These are phyloP conservation scores for Thunnus thynnus DNA, from an alignment of 2,113 vertebrate genomes.

Conservation along the genomic window DNA sequence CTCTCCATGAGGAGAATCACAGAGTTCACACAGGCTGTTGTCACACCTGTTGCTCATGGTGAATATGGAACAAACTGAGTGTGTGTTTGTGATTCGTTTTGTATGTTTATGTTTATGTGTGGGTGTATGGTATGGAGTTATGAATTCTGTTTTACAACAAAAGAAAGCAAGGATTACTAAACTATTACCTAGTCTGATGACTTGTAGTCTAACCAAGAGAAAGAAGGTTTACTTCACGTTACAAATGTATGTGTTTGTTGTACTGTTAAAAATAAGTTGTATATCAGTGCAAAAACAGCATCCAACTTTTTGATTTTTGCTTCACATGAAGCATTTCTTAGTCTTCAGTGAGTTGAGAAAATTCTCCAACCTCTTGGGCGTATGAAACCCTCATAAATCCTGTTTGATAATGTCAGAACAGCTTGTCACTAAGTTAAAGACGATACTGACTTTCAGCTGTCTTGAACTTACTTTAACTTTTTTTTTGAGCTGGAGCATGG, in stretches of 20 bases:
- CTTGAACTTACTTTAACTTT: not conserved
- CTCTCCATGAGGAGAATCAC: conserved; percentile 58
- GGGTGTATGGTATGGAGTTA: conserved; percentile 26
- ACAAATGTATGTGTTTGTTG: conserved; percentile 39
- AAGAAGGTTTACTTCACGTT: conserved; percentile 15
- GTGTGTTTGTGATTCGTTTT: conserved; percentile 15
- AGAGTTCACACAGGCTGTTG: conserved; percentile 72
- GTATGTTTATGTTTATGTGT: conserved; percentile 43
- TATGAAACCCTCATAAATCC: conserved; percentile 15
- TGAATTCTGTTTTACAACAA: conserved; percentile 47
- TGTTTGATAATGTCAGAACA: conserved; percentile 16
- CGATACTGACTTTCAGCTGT: not conserved
- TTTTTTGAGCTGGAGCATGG: not conserved
- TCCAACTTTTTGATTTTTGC: not conserved
- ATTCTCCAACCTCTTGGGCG: not conserved
- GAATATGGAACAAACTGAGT: conserved; percentile 43
- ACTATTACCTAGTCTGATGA: conserved; percentile 24
- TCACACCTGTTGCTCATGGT: conserved; percentile 75
- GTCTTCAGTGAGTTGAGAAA: conserved; percentile 5
- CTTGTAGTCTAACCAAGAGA: conserved; percentile 37
- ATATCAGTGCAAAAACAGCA: not conserved
- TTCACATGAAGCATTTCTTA: not conserved
- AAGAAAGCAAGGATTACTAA: conserved; percentile 33
- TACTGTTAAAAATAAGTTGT: conserved; percentile 25
- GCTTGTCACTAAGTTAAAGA: conserved; percentile 4